Base-by-base conservation (phyloP, 2,888 invertebrate genomes). In the Pristionchus maxplancki region DNA sequence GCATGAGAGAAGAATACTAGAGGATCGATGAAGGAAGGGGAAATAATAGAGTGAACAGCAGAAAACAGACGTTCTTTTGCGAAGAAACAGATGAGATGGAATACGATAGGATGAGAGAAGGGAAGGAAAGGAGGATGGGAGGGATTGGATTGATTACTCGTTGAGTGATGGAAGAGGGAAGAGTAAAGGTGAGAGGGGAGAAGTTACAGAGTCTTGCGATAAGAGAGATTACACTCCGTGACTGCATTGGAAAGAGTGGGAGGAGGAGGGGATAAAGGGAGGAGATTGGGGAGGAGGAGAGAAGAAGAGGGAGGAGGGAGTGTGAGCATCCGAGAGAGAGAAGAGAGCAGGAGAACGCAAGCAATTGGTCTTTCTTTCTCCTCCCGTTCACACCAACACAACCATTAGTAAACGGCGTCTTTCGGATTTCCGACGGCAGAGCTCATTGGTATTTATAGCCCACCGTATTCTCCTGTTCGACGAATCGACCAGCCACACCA, bases 201-300 rank as follows among this genome's bases (percentile, higher is more conserved):
- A 74, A 74, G 78, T 78, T 78, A 78, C 78, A 78, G 78, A 78
- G 78, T 78, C 78, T 78, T 78, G 78, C 40, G 78, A 78, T 78
- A 78, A 78, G 78, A 37, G 71, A 87, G 58, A 58, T 87, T 87
- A 87, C 86, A 87, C 86, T 78, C 78, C 78, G 44, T 48, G 78
- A 78, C 78, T 78, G 78, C 40, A 78, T 78, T 44, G n/a, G 78
- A 78, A 78, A 44, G 78, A 78, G 78, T 78, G 78, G 78, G 78
- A 44, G 24, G 44, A 78, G 78, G 31, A 84, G 62, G 64, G 40
- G n/a, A 64, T 53, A 85, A 53, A 40, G 44, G 8, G 34, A 24
- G 71, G 44, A 64, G 86, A 53, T 44, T 28, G 48, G 40, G 37
- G 50, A 48, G 67, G 24, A 62, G 28, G 8, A 50, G 71, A 53